Conservation (phyloP, 2,113 vertebrate genomes). For the Boulengeromyrus knoepffleri region DNA sequence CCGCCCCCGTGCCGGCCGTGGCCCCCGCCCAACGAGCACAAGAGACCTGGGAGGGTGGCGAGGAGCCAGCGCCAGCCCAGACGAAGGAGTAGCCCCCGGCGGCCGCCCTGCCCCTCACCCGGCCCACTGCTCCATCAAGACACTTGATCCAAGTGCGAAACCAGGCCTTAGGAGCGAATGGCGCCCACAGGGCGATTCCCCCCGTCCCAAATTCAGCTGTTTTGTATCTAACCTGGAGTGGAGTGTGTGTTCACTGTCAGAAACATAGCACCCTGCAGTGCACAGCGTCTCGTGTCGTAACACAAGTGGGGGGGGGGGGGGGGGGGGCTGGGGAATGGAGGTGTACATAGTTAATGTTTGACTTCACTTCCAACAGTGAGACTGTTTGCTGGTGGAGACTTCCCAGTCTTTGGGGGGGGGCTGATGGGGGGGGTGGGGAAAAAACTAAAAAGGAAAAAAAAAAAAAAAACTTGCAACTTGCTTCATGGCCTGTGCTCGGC, state of each 20-base stretch:
- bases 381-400: slow-evolving; percentile 80
- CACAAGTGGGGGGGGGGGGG: slow-evolving; percentile 86
- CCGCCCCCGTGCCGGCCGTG: slow-evolving; percentile 57
- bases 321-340: slow-evolving; percentile 89
- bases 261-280: slow-evolving; percentile 88
- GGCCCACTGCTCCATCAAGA: slow-evolving; percentile 72
- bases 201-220: slow-evolving; percentile 78
- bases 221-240: slow-evolving; percentile 83
- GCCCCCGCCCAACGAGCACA: slow-evolving; percentile 89
- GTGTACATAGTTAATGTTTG: slow-evolving; percentile 99
- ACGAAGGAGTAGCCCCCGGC: slow-evolving; percentile 81
- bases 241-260: slow-evolving; percentile 79
- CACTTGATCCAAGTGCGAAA: slow-evolving; percentile 65
- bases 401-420: slow-evolving; percentile 73
- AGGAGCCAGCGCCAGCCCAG: slow-evolving; percentile 84
- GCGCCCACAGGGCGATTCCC: slow-evolving; percentile 67
- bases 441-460: slow-evolving; percentile 21
- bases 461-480: slow-evolving; percentile 69
- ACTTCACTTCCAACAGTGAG: slow-evolving; percentile 86
- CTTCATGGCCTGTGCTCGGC: slow-evolving; percentile 84
- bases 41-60: slow-evolving; percentile 93
- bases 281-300: slow-evolving; percentile 89
- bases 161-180: slow-evolving; percentile 82
- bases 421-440: background rate
- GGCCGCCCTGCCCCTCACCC: slow-evolving; percentile 55